Conservation (phyloP, 2,797 vertebrate genomes). For the Clarias platycephalus region DNA sequence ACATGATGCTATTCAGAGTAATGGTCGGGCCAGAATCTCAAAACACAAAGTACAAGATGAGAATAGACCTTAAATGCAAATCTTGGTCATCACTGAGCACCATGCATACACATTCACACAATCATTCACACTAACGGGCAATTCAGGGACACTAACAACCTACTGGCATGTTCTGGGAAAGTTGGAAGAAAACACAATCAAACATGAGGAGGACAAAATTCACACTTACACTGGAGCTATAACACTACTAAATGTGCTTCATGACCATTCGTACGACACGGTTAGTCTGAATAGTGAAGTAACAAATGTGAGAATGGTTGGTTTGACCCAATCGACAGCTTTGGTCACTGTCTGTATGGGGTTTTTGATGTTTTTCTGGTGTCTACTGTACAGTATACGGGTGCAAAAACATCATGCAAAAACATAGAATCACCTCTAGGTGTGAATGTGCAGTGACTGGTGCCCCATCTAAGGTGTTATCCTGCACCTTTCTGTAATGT, state of each 20-base stretch:
- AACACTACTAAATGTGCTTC: not conserved
- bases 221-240: not conserved
- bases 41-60: not conserved
- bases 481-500: not conserved
- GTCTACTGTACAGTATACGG: not conserved
- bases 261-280: not conserved
- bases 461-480: not conserved
- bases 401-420: not conserved
- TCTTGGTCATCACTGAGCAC: not conserved
- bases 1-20: not conserved
- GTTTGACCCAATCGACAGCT: not conserved
- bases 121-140: not conserved
- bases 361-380: not conserved
- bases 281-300: not conserved
- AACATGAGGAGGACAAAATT: not conserved
- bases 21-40: not conserved
- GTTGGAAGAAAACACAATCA: not conserved
- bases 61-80: not conserved
- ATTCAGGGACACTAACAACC: not conserved
- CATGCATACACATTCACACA: not conserved
- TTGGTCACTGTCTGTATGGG: too few relatives aligned
- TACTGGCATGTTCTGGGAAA: not conserved
- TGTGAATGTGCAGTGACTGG: not conserved
- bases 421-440: not conserved
- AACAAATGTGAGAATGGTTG: too few relatives aligned